Evolutionary conservation across 2,113 vertebrate species (phyloP).

Genomic region (Sterna hirundo): DNA sequence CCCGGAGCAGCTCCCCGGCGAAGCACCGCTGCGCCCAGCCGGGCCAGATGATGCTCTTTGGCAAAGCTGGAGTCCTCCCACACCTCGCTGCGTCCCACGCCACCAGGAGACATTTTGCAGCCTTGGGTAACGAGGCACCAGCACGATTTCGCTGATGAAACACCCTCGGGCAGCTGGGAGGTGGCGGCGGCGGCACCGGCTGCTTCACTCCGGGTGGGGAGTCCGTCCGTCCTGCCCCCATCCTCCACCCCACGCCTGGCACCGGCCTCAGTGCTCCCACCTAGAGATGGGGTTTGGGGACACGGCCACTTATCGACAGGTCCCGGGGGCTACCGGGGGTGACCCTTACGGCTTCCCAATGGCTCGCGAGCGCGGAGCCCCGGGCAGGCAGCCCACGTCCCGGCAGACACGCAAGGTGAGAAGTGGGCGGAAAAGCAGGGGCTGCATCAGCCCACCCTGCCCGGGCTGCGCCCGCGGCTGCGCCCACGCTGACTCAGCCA

Average conservation of each 20-base stretch:
- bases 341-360: not conserved
- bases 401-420: fast-evolving
- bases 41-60: not conserved
- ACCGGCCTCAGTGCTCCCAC: not conserved
- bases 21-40: fast-evolving
- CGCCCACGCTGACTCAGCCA: fast-evolving
- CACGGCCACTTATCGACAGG: fast-evolving
- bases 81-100: not conserved
- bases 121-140: not conserved
- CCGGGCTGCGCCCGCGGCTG: fast-evolving
- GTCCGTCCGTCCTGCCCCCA: not conserved
- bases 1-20: fast-evolving
- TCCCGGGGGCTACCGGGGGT: no score
- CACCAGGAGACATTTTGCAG: not conserved
- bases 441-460: fast-evolving
- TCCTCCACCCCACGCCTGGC: not conserved
- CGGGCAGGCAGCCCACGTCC: fast-evolving
- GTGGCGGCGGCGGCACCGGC: not conserved
- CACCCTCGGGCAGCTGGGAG: not conserved
- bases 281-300: not conserved
- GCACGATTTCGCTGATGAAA: not conserved
- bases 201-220: fast-evolving
- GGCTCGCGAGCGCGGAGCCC: fast-evolving
- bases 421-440: fast-evolving
- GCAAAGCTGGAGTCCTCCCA: not conserved